Evolutionary conservation across 2,797 vertebrate species (phyloP).

Genomic region (Enteromius mattozi): DNA sequence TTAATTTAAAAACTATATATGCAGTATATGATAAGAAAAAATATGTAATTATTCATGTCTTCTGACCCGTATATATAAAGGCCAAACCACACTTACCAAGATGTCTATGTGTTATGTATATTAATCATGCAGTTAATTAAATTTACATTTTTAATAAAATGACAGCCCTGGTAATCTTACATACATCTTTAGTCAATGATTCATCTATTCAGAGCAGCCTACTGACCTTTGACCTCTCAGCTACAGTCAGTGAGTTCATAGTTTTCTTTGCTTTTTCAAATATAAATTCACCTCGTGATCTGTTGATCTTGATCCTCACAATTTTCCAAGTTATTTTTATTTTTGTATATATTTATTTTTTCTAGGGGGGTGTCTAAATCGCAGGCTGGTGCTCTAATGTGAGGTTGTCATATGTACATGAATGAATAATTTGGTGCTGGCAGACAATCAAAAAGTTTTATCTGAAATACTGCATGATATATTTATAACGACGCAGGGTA

Average conservation of each 20-base stretch:
- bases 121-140: background rate
- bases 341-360: background rate
- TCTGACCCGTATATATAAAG: background rate
- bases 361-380: background rate
- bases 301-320: background rate
- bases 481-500: constrained; percentile 5
- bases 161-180: background rate
- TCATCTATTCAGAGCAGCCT: constrained; percentile 16
- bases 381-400: background rate
- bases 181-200: constrained; percentile 22
- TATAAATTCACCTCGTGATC: background rate
- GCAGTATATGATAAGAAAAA: background rate
- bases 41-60: background rate
- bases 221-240: constrained; percentile 40
- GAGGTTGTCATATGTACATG: background rate
- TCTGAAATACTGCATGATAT: constrained; percentile 12
- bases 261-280: background rate
- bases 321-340: background rate
- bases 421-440: constrained; percentile 1
- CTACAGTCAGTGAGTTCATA: background rate
- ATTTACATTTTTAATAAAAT: background rate
- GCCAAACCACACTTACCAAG: constrained; percentile 9
- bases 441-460: constrained; percentile 28
- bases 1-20: background rate
- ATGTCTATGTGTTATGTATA: background rate